Evolutionary conservation across 2,113 vertebrate genomes (phyloP).

Genomic region (Gavia stellata): DNA sequence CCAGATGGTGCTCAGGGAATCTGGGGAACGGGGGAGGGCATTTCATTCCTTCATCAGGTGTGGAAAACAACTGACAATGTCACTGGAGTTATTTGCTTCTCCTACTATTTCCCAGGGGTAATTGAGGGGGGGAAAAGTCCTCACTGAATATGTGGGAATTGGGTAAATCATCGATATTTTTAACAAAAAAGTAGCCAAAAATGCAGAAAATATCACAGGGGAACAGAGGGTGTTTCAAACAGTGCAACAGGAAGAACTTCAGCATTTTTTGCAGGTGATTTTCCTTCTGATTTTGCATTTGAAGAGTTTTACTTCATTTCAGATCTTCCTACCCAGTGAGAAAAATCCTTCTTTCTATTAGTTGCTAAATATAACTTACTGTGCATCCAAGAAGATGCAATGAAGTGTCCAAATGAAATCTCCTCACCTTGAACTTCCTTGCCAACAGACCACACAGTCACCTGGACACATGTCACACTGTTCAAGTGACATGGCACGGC

Average conservation of each 20-base stretch:
- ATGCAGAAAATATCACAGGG: neutral
- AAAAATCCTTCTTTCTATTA: neutral
- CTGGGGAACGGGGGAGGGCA: accelerated
- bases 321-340: neutral
- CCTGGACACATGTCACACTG: accelerated
- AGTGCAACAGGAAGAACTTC: neutral
- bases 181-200: neutral
- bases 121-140: neutral
- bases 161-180: neutral
- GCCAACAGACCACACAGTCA: neutral
- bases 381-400: neutral
- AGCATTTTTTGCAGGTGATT: neutral
- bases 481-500: accelerated
- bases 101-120: neutral
- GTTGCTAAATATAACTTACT: neutral
- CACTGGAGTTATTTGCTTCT: neutral
- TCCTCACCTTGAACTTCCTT: neutral
- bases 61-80: neutral
- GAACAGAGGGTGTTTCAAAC: neutral
- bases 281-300: neutral
- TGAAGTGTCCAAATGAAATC: neutral
- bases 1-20: slow-evolving; percentile 34
- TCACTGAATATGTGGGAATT: neutral
- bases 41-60: neutral
- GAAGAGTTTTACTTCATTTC: neutral